Base-by-base conservation (phyloP, 2,888 invertebrate genomes). In the Muschampia plurimacula region DNA sequence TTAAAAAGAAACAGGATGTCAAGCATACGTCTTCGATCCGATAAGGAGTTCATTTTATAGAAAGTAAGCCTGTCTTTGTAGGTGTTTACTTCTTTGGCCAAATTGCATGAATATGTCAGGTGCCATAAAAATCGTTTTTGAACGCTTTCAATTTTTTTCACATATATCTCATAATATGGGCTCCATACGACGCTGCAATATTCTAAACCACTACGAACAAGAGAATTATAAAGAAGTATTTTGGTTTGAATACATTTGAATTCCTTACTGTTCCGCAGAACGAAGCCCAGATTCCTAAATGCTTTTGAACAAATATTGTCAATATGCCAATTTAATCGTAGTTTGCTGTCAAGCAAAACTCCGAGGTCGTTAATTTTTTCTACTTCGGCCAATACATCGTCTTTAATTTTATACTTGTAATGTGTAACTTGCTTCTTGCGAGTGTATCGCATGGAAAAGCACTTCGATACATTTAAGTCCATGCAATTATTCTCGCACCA, bases 351-450 rank as follows among this genome's bases (percentile, higher is more conserved):
- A 1, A 72, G 49, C 32, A n/a, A n/a, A 15, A 72, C 22, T 2
- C 67, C 67, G 9, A 72, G 67, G 22, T 72, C 67, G 10, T 49
- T 65, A 2, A 65, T 49, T n/a, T 12, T 28, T 32, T 65, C 15
- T 13, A 65, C 65, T 28, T 49, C 4, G 8, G 39, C 5, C 5
- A 65, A 65, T 5, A 32, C 4, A 8, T 32, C 32, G 28, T 32
- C 13, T 49, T 9, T n/a, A 46, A 65, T 9, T 49, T 49, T 49
- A 13, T 66, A 66, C 8, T 36, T 32, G 8, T 52, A 2, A n/a
- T 39, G 9, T 8, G n/a, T 4, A 36, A 28, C 52, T 28, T 32
- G 28, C 52, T 52, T 66, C 6, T 52, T 66, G 10, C 66, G 66
- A n/a, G 46, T 36, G 28, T 28, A 63, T 12, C 44, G 63, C 15